phyloP scores from a whole-genome alignment of 2,888 invertebrate genomes.

The Drymonia ruficornis region DNA sequence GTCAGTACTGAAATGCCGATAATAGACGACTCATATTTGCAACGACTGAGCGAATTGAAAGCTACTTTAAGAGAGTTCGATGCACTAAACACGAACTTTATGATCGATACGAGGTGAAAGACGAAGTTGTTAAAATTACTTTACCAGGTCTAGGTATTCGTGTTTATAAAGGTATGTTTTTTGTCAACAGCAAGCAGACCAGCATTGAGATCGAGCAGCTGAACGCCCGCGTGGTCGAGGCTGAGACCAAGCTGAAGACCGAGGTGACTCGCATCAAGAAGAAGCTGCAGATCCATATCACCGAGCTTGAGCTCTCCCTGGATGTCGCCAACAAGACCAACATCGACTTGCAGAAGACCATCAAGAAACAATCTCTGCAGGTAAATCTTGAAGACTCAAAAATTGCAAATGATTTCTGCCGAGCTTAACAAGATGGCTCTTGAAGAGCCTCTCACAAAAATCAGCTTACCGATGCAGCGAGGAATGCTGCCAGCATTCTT shows the following conservation, averaged over 20 bases:
- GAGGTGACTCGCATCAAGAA: conserved; percentile 99
- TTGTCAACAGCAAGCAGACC: conserved; percentile 93
- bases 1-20: conserved; percentile 66
- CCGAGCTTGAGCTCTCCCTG: conserved; percentile 97
- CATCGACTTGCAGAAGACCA: conserved; percentile 98
- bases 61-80: conserved; percentile 87
- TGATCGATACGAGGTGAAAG: conserved; percentile 87
- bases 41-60: conserved; percentile 86
- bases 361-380: conserved; percentile 98
- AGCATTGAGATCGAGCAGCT: conserved; percentile 99
- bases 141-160: conserved; percentile 8
- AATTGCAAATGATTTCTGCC: too few relatives aligned
- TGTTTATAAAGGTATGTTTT: conserved; percentile 16
- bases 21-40: conserved; percentile 83
- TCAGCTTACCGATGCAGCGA: too few relatives aligned
- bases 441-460: too few relatives aligned
- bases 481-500: too few relatives aligned
- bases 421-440: too few relatives aligned
- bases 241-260: conserved; percentile 97
- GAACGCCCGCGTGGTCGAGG: conserved; percentile 97
- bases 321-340: conserved; percentile 99
- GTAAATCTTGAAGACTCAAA: conserved; percentile 57
- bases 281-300: conserved; percentile 99
- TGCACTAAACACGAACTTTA: conserved; percentile 83
- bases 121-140: background rate